phyloP scores from a whole-genome alignment of 1,140 invertebrate genomes.

The Drosophila sproati region DNA sequence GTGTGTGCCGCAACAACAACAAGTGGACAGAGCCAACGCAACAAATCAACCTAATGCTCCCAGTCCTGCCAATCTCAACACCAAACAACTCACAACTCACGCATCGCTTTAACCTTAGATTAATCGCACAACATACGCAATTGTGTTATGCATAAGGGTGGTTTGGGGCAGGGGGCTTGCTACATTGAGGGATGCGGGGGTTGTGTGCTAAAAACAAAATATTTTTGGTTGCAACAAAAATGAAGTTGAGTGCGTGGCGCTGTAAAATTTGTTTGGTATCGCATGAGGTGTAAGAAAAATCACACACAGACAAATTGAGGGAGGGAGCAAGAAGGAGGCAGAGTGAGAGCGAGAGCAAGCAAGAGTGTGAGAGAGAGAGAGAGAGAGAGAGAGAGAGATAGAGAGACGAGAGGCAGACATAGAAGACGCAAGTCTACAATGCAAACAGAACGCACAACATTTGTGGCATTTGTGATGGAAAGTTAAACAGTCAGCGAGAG shows the following conservation, averaged over 20 bases:
- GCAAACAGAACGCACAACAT: constrained; percentile 58
- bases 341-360: neutral
- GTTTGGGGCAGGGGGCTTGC: constrained; percentile 1
- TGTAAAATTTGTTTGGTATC: constrained; percentile 69
- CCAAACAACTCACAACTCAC: constrained; percentile 44
- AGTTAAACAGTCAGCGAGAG: neutral
- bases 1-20: constrained; percentile 44
- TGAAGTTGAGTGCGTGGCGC: constrained; percentile 79
- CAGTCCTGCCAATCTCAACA: neutral
- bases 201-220: constrained; percentile 49
- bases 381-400: too few relatives aligned
- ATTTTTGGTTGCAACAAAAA: constrained; percentile 80
- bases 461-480: neutral
- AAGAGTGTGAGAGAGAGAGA: neutral
- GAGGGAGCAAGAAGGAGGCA: neutral
- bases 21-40: constrained; percentile 27
- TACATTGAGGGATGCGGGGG: constrained; percentile 12
- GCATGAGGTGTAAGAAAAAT: constrained; percentile 70
- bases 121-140: constrained; percentile 63
- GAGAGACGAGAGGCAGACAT: constrained; percentile 8
- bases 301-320: constrained; percentile 21
- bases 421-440: constrained; percentile 65
- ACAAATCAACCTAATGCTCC: neutral
- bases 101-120: constrained; percentile 79
- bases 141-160: constrained; percentile 7